phyloP scores from a whole-genome alignment of 1,140 invertebrate genomes.

The Thaumetopoea pityocampa region DNA sequence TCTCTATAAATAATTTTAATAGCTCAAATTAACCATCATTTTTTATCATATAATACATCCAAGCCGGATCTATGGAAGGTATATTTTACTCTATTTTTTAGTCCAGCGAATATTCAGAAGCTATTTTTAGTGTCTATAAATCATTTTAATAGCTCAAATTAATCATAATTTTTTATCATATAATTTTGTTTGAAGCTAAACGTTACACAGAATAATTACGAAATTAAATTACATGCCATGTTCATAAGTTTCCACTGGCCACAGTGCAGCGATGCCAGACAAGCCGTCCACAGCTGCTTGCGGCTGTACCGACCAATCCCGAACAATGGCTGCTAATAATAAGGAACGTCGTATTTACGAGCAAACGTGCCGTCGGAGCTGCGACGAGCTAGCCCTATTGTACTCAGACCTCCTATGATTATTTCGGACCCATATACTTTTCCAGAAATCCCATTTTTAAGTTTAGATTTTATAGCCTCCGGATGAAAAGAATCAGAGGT shows the following conservation, averaged over 20 bases:
- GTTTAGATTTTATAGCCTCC: constrained; percentile 49
- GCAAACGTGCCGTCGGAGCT: constrained; percentile 66
- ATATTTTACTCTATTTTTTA: too few relatives aligned
- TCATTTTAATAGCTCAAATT: too few relatives aligned
- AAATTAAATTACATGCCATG: constrained; percentile 14
- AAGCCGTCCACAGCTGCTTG: constrained; percentile 11
- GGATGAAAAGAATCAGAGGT: constrained; percentile 44
- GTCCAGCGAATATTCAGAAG: too few relatives aligned
- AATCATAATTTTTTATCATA: too few relatives aligned
- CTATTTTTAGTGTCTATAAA: too few relatives aligned
- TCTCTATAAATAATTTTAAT: too few relatives aligned
- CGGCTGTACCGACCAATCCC: constrained; percentile 56
- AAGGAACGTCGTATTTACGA: constrained; percentile 72
- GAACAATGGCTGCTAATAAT: constrained; percentile 74
- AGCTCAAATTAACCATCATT: too few relatives aligned
- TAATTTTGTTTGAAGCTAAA: neutral
- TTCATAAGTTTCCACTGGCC: constrained; percentile 5
- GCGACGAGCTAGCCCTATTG: constrained; percentile 66
- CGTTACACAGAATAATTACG: neutral
- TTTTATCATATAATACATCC: too few relatives aligned
- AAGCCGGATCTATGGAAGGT: too few relatives aligned
- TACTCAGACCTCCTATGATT: constrained; percentile 73
- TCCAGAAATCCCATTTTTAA: constrained; percentile 59
- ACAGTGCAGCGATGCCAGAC: constrained; percentile 14
- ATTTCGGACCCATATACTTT: constrained; percentile 62